Evolutionary conservation across 2,113 vertebrate species (phyloP).

Genomic region (Cephalopterus ornatus): DNA sequence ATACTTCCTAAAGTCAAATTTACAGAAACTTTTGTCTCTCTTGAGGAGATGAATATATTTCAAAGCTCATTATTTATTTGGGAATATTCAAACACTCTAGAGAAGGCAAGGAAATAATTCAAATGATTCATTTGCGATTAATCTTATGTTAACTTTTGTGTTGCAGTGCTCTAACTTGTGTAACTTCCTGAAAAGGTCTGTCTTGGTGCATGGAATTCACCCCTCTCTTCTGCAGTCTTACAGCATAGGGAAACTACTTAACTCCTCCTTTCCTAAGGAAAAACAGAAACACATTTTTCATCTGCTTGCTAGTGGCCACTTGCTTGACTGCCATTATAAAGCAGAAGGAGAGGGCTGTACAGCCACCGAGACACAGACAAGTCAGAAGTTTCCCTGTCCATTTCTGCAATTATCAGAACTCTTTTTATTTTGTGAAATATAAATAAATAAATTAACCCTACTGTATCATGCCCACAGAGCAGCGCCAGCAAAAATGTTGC

Average conservation of each 20-base stretch:
- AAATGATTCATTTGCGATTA: slow-evolving; percentile 21
- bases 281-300: slow-evolving; percentile 30
- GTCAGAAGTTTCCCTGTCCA: not conserved
- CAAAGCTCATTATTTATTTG: slow-evolving; percentile 50
- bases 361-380: not conserved
- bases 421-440: not conserved
- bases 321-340: not conserved
- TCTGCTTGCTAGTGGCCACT: not conserved
- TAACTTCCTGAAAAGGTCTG: slow-evolving; percentile 37
- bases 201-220: not conserved
- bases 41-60: slow-evolving; percentile 38
- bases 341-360: not conserved
- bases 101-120: slow-evolving; percentile 5
- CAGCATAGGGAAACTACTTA: slow-evolving; percentile 23
- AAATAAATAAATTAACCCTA: not conserved
- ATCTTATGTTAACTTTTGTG: not conserved
- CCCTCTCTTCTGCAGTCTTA: not conserved
- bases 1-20: slow-evolving; percentile 56
- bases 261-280: slow-evolving; percentile 11
- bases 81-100: slow-evolving; percentile 2
- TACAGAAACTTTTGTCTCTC: slow-evolving; percentile 45
- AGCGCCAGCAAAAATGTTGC: not conserved
- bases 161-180: not conserved
- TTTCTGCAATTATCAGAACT: not conserved
- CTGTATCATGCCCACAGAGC: not conserved